Evolutionary conservation across 2,888 invertebrate species (phyloP), one percentile per base, ranked within the genome.

Genomic region (Seladonia tumulorum): DNA sequence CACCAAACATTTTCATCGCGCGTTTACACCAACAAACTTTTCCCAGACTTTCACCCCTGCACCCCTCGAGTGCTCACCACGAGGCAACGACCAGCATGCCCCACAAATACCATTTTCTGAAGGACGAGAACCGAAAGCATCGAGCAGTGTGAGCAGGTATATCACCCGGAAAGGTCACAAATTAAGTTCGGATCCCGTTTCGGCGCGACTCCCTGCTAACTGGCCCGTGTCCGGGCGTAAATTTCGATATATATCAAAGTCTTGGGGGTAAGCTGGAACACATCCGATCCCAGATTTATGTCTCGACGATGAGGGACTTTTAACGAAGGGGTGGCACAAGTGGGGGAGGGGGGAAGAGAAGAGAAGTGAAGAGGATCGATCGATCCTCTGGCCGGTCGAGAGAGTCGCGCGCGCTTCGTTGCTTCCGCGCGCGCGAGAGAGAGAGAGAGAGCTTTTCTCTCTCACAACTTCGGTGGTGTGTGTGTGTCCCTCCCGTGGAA

Each of bases 271-370:
- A 86, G 80, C 72, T 66, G 81, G 76, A 81, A 75, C 77, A 75
- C 77, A 80, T 77, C 81, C 85, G 78, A 84, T 70, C 39, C 25
- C 25, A 81, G 85, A 88, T 90, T 90, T 88, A 88, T 88, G 87
- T 82, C 49, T 53, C 53, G 76, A 70, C 85, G 83, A 88, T 79
- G 82, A 86, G 88, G 76, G 85, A 90, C 87, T 90, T 88, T 85
- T 85, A 90, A 88, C 86, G 90, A 87, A 86, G 82, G 57, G 77
- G 66, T 5, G 70, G 3, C 1, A 49, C 18, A 0, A 8, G 25
- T 8, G 3, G n/a, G n/a, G 8, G 29, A 7, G 35, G 18, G 18
- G 0, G 18, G 10, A 8, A 18, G 66, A 5, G 66, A 16, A 18
- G 10, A 35, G 66, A 16, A 39, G 35, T 35, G 66, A 39, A 18